Conservation (phyloP, 2,888 invertebrate species). For the Unio delphinus region DNA sequence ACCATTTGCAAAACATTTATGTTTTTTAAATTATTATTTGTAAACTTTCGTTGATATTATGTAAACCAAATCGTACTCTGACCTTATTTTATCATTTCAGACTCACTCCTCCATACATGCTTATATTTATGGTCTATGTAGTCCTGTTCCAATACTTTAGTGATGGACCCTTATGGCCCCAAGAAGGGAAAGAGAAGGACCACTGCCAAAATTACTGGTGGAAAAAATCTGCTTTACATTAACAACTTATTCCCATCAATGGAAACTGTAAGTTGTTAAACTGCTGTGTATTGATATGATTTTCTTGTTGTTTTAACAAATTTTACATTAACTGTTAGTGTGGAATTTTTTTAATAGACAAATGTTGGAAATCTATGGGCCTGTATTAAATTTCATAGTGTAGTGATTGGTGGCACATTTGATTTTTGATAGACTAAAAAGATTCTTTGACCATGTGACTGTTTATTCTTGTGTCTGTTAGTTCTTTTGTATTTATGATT, state of each 20-base stretch:
- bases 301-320: background rate
- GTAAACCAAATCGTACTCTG: too few species aligned
- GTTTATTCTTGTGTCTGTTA: too few species aligned
- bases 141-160: slow-evolving; percentile 33
- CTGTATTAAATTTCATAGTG: too few species aligned
- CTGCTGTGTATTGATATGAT: background rate
- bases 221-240: slow-evolving; percentile 51
- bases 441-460: too few species aligned
- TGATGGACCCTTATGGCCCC: slow-evolving; percentile 38
- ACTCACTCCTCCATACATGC: slow-evolving; percentile 48
- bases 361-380: too few species aligned
- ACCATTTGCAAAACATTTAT: too few species aligned
- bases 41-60: too few species aligned
- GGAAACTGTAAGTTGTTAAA: slow-evolving; percentile 5
- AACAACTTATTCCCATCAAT: slow-evolving; percentile 23
- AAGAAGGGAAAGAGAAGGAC: slow-evolving; percentile 25
- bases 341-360: too few species aligned
- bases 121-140: slow-evolving; percentile 42
- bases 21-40: too few species aligned
- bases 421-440: too few species aligned
- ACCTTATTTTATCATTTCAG: slow-evolving; percentile 20
- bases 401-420: too few species aligned
- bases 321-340: background rate
- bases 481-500: too few species aligned
- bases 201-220: slow-evolving; percentile 49